These are phyloP conservation scores for Athene cunicularia DNA, from an alignment of 2,113 vertebrate genomes.

Conservation along the genomic window DNA sequence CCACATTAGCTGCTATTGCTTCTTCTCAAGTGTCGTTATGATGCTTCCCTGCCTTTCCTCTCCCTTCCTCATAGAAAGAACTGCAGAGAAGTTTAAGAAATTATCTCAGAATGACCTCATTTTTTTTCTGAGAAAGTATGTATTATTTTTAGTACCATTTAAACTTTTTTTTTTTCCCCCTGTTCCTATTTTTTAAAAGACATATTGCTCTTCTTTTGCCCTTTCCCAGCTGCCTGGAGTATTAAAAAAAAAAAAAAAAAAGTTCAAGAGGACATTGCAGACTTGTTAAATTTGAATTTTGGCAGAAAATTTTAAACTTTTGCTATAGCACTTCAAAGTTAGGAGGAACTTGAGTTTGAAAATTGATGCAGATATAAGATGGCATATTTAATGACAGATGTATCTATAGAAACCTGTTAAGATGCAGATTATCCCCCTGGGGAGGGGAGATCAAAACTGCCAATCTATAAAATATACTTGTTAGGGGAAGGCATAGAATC, in stretches of 20 bases:
- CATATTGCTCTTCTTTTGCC: slow-evolving; percentile 48
- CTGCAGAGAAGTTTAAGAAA: slow-evolving; percentile 52
- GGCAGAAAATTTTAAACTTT: slow-evolving; percentile 77
- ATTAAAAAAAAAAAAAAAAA: slow-evolving; percentile 62
- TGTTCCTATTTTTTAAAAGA: slow-evolving; percentile 61
- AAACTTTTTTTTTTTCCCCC: slow-evolving; percentile 40
- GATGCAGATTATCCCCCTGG: slow-evolving; percentile 85
- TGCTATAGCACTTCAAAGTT: slow-evolving; percentile 81
- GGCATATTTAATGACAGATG: slow-evolving; percentile 86
- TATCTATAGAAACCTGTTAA: slow-evolving; percentile 86
- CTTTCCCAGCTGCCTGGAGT: slow-evolving; percentile 62
- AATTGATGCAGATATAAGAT: slow-evolving; percentile 81
- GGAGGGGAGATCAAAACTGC: slow-evolving; percentile 84
- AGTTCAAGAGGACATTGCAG: slow-evolving; percentile 72
- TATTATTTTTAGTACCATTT: slow-evolving; percentile 53
- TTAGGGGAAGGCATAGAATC: slow-evolving; percentile 80
- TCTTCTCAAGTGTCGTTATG: neutral
- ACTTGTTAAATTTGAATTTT: slow-evolving; percentile 77
- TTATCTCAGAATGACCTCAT: slow-evolving; percentile 35
- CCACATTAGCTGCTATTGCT: neutral
- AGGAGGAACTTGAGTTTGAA: slow-evolving; percentile 79
- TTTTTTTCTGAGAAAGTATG: slow-evolving; percentile 40
- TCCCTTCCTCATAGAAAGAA: neutral
- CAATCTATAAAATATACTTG: slow-evolving; percentile 86
- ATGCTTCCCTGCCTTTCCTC: neutral